phyloP scores from a whole-genome alignment of 2,113 vertebrate genomes.

The Pagrus major region DNA sequence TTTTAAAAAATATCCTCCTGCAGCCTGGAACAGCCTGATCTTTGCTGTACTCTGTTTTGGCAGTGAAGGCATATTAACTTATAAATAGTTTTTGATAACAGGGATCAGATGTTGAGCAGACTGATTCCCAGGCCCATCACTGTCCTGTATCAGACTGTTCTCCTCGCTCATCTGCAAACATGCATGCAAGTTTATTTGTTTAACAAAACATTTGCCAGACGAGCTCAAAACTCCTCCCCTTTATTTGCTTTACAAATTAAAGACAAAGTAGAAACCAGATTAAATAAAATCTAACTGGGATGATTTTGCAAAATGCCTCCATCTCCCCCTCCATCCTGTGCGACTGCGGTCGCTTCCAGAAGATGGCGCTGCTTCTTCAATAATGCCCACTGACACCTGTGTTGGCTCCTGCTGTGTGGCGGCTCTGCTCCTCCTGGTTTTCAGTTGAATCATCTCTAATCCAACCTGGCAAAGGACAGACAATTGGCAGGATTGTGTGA shows the following conservation, averaged over 20 bases:
- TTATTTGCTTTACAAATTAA: neutral
- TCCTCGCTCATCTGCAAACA: neutral
- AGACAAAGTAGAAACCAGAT: neutral
- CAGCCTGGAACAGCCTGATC: too few species aligned
- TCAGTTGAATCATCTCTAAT: neutral
- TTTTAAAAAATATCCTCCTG: too few species aligned
- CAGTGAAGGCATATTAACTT: too few species aligned
- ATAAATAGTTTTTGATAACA: too few species aligned
- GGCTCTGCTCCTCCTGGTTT: neutral
- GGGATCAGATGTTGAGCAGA: too few species aligned
- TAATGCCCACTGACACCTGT: neutral
- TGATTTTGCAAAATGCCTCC: neutral
- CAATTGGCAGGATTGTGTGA: neutral
- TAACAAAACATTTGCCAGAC: neutral
- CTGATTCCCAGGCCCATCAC: too few species aligned
- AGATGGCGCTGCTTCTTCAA: slow-evolving; percentile 63
- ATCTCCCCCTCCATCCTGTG: neutral
- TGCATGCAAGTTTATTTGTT: neutral
- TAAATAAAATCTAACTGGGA: neutral
- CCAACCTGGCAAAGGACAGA: too few species aligned
- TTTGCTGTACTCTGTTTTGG: too few species aligned
- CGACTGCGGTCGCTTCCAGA: slow-evolving; percentile 20
- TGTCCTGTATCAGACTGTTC: neutral
- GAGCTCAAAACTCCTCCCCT: neutral
- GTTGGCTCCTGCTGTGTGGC: neutral